These are phyloP conservation scores for Malurus melanocephalus DNA, from an alignment of 2,113 vertebrate species.

Conservation along the genomic window DNA sequence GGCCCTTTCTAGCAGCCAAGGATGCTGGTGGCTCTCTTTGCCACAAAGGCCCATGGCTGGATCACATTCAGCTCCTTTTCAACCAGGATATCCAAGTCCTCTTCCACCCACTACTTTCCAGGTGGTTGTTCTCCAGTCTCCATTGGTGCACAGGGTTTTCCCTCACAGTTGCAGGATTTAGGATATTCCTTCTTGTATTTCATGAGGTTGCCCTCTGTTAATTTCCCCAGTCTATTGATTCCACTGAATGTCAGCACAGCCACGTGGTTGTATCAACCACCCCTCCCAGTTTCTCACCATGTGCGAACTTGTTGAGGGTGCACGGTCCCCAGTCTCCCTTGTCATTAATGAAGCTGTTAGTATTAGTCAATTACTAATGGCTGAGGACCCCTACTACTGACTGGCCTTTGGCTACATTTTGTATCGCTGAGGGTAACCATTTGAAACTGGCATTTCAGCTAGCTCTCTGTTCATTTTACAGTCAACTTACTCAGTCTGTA, in stretches of 20 bases:
- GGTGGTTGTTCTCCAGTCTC: neutral
- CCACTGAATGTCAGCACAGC: neutral
- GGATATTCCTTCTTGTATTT: neutral
- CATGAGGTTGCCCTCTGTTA: neutral
- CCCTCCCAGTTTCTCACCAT: neutral
- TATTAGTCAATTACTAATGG: neutral
- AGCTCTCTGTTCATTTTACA: neutral
- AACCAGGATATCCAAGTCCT: neutral
- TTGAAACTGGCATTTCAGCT: neutral
- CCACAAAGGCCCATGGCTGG: neutral
- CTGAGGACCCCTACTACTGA: neutral
- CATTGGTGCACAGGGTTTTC: neutral
- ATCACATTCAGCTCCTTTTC: neutral
- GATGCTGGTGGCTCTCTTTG: neutral
- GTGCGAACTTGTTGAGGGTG: neutral
- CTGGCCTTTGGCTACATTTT: neutral
- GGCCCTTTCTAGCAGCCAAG: neutral
- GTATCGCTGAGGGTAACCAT: neutral
- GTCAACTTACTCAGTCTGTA: neutral
- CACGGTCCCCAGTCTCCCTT: neutral
- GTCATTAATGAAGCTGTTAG: neutral
- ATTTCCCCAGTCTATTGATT: neutral
- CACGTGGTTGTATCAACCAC: neutral
- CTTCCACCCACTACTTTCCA: neutral
- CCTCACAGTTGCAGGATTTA: neutral